Base-by-base conservation (phyloP, 2,888 invertebrate genomes). In the Anthophora plumipes region DNA sequence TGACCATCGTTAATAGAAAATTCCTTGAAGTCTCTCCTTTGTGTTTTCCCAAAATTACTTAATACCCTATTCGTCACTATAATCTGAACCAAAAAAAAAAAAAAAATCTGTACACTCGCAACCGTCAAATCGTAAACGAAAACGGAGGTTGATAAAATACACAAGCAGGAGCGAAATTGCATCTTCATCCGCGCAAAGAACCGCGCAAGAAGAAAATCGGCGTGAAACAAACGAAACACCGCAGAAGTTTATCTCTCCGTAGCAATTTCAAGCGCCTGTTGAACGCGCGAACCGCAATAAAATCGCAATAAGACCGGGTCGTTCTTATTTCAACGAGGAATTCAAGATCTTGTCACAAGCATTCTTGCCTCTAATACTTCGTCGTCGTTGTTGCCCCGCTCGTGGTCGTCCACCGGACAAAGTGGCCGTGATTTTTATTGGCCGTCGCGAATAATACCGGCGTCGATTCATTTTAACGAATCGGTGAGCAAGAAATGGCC, bases 401-500 rank as follows among this genome's bases (percentile, higher is more conserved):
- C n/a, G n/a, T n/a, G n/a, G n/a, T n/a, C n/a, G n/a, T n/a, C n/a
- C 31, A n/a, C 20, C 14, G 31, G 55, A 71, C 67, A 71, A 57
- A 72, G 22, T 69, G 54, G n/a, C 12, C 68, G 68, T 59, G 59
- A 75, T 81, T 81, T 70, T 75, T 43, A 60, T 74, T 50, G 46
- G 31, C 39, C n/a, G 8, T 12, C 22, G 39, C 20, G 64, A 84
- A 70, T 76, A 78, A 76, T 48, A 75, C 54, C 43, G n/a, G 52
- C 39, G 20, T 71, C 59, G 31, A 43, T 80, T 54, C 55, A 46
- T 60, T 82, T 59, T 43, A 77, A 86, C 78, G 66, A 77, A 80
- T 77, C 60, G 37, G 66, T 67, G 59, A 31, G n/a, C 48, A 59
- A 61, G 70, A 76, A 71, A 46, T 43, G 22, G 60, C 11, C 11